Evolutionary conservation across 2,888 invertebrate genomes (phyloP), one percentile per base, ranked within the genome.

Genomic region (Bellardia bayeri): DNA sequence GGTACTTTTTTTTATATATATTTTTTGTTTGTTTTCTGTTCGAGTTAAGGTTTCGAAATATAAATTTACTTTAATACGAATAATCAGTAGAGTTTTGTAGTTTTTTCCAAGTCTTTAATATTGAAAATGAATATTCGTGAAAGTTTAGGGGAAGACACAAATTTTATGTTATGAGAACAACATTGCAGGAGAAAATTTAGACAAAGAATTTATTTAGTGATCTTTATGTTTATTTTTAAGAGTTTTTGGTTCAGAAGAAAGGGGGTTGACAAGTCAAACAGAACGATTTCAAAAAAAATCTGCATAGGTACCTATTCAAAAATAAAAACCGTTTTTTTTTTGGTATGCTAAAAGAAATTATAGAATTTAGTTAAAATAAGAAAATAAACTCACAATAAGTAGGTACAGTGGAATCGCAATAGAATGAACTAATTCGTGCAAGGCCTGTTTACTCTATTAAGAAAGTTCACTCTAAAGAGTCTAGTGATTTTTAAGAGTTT

Each of bases 41-140:
- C 87, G 85, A 87, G 85, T 85, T 87, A 82, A 87, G 87, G 87
- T 87, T 87, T 87, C 87, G 85, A 87, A 87, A 87, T 85, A 87
- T 82, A 85, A 85, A 87, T 85, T 87, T 79, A 87, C 87, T 87
- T 87, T 87, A 87, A 87, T 87, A 75, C 80, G 85, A 87, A 85
- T 81, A 87, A 84, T 87, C 82, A 63, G 78, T 45, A 79, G 85
- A 79, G 87, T 87, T 84, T 87, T 74, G 84, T 85, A 85, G 78
- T 82, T 87, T 87, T 82, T 74, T 74, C 16, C 42, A 79, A 85
- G 85, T 82, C 85, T 87, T 87, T 87, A 87, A 87, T 79, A 85
- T 82, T 78, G 81, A 75, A 84, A 87, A 84, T 78, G 85, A 85
- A 85, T 85, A 85, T 85, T 85, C 80, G 85, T 81, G 85, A 85